Evolutionary conservation across 2,113 vertebrate species (phyloP), one percentile per base, ranked within the genome.

Genomic region (Oxyura jamaicensis): DNA sequence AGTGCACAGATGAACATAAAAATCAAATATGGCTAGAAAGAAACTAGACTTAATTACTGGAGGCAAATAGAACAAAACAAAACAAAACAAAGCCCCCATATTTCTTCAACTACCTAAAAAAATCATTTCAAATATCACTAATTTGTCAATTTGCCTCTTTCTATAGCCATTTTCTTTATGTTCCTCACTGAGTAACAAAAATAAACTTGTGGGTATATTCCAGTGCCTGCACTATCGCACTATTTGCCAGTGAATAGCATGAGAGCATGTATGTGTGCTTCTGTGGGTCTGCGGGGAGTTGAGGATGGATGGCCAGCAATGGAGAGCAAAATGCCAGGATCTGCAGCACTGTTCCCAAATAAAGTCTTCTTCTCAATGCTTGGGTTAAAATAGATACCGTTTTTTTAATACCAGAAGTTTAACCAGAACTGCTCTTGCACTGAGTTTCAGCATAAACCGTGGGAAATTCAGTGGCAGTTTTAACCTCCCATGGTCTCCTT

Each of bases 1-100:
- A 97, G 91, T 94, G 97, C 98, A 98, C 97, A 98, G 97, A 98
- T 98, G 98, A 98, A 98, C 97, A 98, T 98, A 98, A 98, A 98
- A 98, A 97, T 98, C 98, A 98, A 98, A 98, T 97, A 97, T 69
- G 88, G 94, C 95, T 97, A 96, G 94, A 98, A 98, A 97, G 91
- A 97, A 98, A 96, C 97, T 93, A 96, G 91, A 96, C 95, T 97
- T 91, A 97, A 96, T 98, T 98, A 96, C 96, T 96, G 94, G 91
- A 95, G 94, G 89, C 90, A 97, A 71, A 52, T 39, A 53, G 50
- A 28, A 39, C 62, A 15, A 55, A 92, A 87, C 39, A 81, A 90
- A 96, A n/a, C 50, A 74, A 97, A 94, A 8, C 93, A 74, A 91
- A 71, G 15, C 26, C 44, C 12, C 8, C 3, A 3, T 96, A 97